phyloP scores from a whole-genome alignment of 2,888 invertebrate genomes.

The Lissocephala sabroskyi region DNA sequence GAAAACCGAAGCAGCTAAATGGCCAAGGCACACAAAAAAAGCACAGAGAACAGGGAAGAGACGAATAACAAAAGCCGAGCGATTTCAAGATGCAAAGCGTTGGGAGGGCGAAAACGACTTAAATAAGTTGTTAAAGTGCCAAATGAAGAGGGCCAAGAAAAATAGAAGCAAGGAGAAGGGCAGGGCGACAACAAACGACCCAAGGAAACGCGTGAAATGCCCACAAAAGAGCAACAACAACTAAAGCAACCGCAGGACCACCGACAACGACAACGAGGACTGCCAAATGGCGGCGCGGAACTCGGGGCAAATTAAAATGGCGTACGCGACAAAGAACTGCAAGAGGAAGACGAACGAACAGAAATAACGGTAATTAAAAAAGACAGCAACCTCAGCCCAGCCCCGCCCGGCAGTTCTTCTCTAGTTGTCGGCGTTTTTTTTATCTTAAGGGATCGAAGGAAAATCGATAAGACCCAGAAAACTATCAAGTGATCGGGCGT shows the following conservation, averaged over 20 bases:
- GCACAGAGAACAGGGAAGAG: not conserved
- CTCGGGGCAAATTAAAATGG: slow-evolving; percentile 55
- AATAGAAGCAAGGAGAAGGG: not conserved
- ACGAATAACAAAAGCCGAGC: slow-evolving; percentile 1
- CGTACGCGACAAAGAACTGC: slow-evolving; percentile 8
- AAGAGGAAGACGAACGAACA: slow-evolving; percentile 1
- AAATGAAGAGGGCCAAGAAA: not conserved
- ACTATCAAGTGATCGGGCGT: too few species aligned
- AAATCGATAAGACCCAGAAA: too few species aligned
- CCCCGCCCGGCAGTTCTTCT: too few species aligned
- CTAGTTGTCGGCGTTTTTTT: too few species aligned
- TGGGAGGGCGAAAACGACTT: slow-evolving; percentile 3
- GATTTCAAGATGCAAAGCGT: slow-evolving; percentile 1
- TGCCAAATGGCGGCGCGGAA: slow-evolving; percentile 35
- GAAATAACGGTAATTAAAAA: too few species aligned
- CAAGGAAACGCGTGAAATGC: slow-evolving; percentile 8
- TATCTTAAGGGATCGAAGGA: too few species aligned
- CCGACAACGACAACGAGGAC: slow-evolving; percentile 15
- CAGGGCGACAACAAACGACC: slow-evolving; percentile 1
- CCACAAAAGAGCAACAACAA: slow-evolving; percentile 8
- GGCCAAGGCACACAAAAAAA: too few species aligned
- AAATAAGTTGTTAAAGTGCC: slow-evolving; percentile 5
- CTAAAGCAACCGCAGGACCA: not conserved
- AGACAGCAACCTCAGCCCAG: too few species aligned
- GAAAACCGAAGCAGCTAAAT: not conserved